Conservation (phyloP, 2,888 invertebrate genomes). For the Emmelina monodactyla region DNA sequence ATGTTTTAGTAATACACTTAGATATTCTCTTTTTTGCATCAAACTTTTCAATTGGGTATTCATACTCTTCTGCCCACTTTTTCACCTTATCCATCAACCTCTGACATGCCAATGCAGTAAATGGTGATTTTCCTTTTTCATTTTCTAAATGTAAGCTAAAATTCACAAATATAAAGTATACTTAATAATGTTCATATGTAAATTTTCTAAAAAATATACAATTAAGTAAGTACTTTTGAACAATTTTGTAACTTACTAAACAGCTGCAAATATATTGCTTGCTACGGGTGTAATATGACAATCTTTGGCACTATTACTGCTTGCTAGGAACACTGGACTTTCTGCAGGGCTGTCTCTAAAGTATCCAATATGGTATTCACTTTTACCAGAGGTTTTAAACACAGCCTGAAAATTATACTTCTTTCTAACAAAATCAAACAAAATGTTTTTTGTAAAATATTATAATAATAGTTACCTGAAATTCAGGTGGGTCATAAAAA, state of each 20-base stretch:
- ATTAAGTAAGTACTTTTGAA: too few relatives aligned
- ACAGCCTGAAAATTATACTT: slow-evolving; percentile 64
- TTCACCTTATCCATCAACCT: slow-evolving; percentile 70
- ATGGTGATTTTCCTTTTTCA: slow-evolving; percentile 67
- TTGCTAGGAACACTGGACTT: slow-evolving; percentile 78
- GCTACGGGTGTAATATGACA: slow-evolving; percentile 76
- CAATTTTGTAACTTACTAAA: slow-evolving; percentile 79
- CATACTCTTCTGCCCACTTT: slow-evolving; percentile 67
- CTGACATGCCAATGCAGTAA: slow-evolving; percentile 66
- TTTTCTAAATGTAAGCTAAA: slow-evolving; percentile 59
- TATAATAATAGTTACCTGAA: slow-evolving; percentile 66
- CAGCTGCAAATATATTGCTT: slow-evolving; percentile 80
- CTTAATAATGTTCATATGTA: too few relatives aligned
- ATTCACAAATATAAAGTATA: too few relatives aligned
- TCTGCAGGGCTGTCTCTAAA: slow-evolving; percentile 84
- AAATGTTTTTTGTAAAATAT: background rate
- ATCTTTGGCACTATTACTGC: slow-evolving; percentile 74
- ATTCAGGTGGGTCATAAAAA: slow-evolving; percentile 94
- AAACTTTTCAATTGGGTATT: slow-evolving; percentile 65
- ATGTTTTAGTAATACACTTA: slow-evolving; percentile 72
- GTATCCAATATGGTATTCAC: slow-evolving; percentile 87
- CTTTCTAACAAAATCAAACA: background rate
- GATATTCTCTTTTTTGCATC: slow-evolving; percentile 68
- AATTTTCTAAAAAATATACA: too few relatives aligned
- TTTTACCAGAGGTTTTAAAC: slow-evolving; percentile 71